These are phyloP conservation scores for Eupithecia pulchellata DNA, from an alignment of 2,888 invertebrate genomes.

Conservation along the genomic window DNA sequence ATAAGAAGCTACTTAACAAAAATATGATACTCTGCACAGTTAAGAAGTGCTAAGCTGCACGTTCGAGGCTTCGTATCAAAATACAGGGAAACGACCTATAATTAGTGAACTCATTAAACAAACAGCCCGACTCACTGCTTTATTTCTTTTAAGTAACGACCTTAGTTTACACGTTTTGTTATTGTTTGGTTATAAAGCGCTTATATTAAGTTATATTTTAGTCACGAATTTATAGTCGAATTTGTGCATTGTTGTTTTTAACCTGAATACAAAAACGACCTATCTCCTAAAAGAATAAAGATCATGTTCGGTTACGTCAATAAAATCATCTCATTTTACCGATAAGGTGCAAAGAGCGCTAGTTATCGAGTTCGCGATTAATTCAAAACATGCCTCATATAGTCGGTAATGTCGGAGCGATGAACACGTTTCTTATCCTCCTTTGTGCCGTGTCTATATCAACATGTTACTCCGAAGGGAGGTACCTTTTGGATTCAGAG, in stretches of 20 bases:
- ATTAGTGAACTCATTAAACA: slow-evolving; percentile 21
- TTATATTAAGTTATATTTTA: too few relatives aligned
- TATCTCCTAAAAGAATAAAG: background rate
- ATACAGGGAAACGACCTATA: slow-evolving; percentile 28
- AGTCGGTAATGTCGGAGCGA: slow-evolving; percentile 33
- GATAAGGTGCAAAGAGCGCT: slow-evolving; percentile 16
- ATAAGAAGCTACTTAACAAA: background rate
- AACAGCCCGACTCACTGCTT: background rate
- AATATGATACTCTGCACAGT: slow-evolving; percentile 4
- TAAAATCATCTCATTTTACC: slow-evolving; percentile 12
- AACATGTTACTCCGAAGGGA: slow-evolving; percentile 39
- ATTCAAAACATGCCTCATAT: slow-evolving; percentile 22
- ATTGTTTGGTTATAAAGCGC: background rate
- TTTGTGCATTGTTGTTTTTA: background rate
- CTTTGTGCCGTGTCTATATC: slow-evolving; percentile 36
- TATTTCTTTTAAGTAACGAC: slow-evolving; percentile 10
- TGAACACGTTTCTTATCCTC: slow-evolving; percentile 45
- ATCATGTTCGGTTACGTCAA: background rate
- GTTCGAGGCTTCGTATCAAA: slow-evolving; percentile 30
- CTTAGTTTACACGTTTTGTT: slow-evolving; percentile 9
- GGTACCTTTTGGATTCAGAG: slow-evolving; percentile 28
- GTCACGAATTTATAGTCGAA: background rate
- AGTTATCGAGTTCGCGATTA: slow-evolving; percentile 7
- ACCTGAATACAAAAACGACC: background rate
- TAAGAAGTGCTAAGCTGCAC: slow-evolving; percentile 19